Conservation (phyloP, 2,888 invertebrate genomes). For the Andricus quercusramuli region DNA sequence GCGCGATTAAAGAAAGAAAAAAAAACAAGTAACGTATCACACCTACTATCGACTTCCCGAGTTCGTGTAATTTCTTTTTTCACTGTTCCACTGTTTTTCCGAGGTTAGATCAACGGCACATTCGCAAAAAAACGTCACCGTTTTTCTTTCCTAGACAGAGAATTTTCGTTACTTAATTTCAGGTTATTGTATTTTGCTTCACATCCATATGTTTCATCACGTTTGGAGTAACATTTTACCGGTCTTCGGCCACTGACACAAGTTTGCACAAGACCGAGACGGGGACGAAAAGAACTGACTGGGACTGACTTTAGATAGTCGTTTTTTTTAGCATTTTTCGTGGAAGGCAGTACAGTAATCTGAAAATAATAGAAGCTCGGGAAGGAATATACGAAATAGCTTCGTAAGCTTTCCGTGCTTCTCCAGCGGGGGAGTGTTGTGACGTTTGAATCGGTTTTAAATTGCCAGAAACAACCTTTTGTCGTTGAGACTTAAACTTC, state of each 20-base stretch:
- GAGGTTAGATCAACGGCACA: conserved; percentile 25
- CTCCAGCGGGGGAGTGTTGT: background rate
- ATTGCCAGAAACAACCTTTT: conserved; percentile 27
- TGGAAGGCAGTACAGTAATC: conserved; percentile 46
- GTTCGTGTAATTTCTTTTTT: conserved; percentile 22
- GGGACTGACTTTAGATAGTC: conserved; percentile 35
- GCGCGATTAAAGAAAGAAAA: conserved; percentile 9
- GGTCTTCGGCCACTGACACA: conserved; percentile 17
- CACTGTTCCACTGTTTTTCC: background rate
- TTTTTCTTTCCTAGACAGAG: conserved; percentile 4
- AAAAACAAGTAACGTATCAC: background rate
- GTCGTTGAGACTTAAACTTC: conserved; percentile 63
- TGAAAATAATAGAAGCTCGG: conserved; percentile 47
- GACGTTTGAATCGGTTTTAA: conserved; percentile 27
- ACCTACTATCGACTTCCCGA: conserved; percentile 29
- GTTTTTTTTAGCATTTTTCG: conserved; percentile 21
- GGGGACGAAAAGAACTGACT: conserved; percentile 20
- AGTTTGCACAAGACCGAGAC: conserved; percentile 32
- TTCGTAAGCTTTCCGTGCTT: conserved; percentile 24
- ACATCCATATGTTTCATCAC: background rate
- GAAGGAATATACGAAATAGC: conserved; percentile 41
- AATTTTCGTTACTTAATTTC: conserved; percentile 9
- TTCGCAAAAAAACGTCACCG: background rate
- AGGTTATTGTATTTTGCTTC: conserved; percentile 37
- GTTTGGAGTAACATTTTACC: conserved; percentile 33